Evolutionary conservation across 2,797 vertebrate genomes (phyloP).

Genomic region (Myripristis murdjan): DNA sequence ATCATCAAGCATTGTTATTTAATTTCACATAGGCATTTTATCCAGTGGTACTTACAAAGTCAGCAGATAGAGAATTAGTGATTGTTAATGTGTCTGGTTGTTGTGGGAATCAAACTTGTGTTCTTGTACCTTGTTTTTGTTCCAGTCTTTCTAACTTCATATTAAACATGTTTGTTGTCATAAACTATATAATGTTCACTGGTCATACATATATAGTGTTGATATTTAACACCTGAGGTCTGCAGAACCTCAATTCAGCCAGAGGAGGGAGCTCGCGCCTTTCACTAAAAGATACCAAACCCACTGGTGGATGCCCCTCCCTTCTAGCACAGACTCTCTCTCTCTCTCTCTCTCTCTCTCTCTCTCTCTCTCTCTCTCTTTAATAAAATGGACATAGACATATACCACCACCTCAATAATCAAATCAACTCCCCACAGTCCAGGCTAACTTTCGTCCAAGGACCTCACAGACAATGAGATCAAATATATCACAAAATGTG

Average conservation of each 20-base stretch:
- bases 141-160: background rate
- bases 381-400: conserved; percentile 52
- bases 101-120: too few relatives aligned
- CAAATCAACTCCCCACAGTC: conserved; percentile 61
- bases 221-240: background rate
- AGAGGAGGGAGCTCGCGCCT: conserved; percentile 47
- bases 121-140: too few relatives aligned
- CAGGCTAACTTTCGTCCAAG: conserved; percentile 58
- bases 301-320: background rate
- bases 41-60: background rate
- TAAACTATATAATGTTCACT: background rate
- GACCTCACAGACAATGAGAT: conserved; percentile 35
- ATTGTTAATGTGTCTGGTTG: too few relatives aligned
- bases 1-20: background rate
- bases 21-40: background rate
- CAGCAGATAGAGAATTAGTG: too few relatives aligned
- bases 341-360: too few relatives aligned
- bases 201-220: background rate
- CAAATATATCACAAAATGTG: conserved; percentile 24
- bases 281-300: background rate
- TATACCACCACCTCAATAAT: conserved; percentile 54
- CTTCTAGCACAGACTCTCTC: background rate
- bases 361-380: too few relatives aligned
- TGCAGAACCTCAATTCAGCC: conserved; percentile 47
- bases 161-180: background rate